Base-by-base conservation (phyloP, 1,140 invertebrate genomes). In the Trialeurodes vaporariorum region DNA sequence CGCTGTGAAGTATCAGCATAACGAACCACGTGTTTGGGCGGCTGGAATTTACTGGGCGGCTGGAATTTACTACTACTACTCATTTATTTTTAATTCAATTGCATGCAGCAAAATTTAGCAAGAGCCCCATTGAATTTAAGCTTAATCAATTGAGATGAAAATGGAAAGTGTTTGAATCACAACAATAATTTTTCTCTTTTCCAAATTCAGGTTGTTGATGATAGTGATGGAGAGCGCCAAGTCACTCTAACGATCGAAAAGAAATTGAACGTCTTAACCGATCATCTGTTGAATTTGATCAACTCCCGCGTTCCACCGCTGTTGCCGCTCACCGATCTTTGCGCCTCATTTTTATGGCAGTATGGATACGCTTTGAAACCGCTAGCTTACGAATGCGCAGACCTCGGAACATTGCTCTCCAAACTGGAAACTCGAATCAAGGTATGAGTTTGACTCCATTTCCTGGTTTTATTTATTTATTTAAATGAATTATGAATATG, bases 321-420 rank as follows among this genome's bases (percentile, higher is more conserved):
- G 1, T 75, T 83, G 25, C 72, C 72, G 2, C 65, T 85, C 1
- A 78, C 81, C 2, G 80, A 79, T 25, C 73, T 86, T 21, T 73
- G 77, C 11, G 73, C 78, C n/a, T 75, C 78, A 0, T 86, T 84
- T 72, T 67, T 82, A 1, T 79, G 77, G 71, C 80, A 84, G 71
- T 85, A 81, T 73, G 85, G 85, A 1, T 86, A 84, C 74, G 78
- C 81, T 11, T 71, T 87, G 11, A 82, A 81, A 72, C 84, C 83
- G 0, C 77, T 82, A 66, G 73, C 78, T 1, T 86, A 84, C 71
- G 79, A 80, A 23, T 85, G 82, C 67, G 73, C 75, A 67, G 80
- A 81, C 5, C 71, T 85, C 13, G 72, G 79, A 61, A 79, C 85
- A 65, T 73, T 87, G 1, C 73, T 86, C 64, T 72, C 77, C 27